Evolutionary conservation across 1,140 invertebrate species (phyloP), one percentile per base, ranked within the genome.

Genomic region (Leptinotarsa texana): DNA sequence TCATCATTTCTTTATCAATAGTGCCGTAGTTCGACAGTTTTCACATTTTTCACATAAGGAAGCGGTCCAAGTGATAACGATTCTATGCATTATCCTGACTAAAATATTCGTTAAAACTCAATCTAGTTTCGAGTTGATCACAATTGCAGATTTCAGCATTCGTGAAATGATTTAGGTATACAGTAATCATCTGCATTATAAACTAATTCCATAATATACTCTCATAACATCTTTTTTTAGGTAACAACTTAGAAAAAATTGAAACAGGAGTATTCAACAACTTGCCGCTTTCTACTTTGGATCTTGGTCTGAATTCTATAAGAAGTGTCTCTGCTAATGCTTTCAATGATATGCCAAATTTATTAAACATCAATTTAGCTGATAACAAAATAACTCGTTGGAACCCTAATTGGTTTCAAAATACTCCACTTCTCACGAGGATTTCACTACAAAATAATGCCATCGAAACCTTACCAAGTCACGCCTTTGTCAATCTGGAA

Each of bases 401-500:
- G 74, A 74, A 79, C 70, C 66, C 67, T 5, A 74, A 74, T 47
- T 81, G 80, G 80, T 79, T 81, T 42, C 11, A 77, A 13, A 68
- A 77, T 13, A 76, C 75, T 17, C 78, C 78, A 15, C 48, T 74
- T 17, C 51, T 81, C 33, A 75, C 72, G 22, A 63, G 74, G 18
- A 71, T 81, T 21, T 77, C 75, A 0, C n/a, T 81, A 15, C 73
- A 77, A 27, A 73, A 78, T 49, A 81, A 81, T 63, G 69, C 68
- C 4, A 63, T 81, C 3, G 69, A 72, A 69, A 75, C 69, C 63
- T 42, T 81, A 71, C 78, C 80, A 6, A 48, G 67, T 33, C 24
- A 74, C 6, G 68, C 73, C n/a, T 81, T 81, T 71, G 63, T 11
- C 15, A 77, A 78, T 63, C 48, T 81, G 33, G 71, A 42, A 15